phyloP scores from a whole-genome alignment of 2,113 vertebrate species.

The Aphyosemion australe region DNA sequence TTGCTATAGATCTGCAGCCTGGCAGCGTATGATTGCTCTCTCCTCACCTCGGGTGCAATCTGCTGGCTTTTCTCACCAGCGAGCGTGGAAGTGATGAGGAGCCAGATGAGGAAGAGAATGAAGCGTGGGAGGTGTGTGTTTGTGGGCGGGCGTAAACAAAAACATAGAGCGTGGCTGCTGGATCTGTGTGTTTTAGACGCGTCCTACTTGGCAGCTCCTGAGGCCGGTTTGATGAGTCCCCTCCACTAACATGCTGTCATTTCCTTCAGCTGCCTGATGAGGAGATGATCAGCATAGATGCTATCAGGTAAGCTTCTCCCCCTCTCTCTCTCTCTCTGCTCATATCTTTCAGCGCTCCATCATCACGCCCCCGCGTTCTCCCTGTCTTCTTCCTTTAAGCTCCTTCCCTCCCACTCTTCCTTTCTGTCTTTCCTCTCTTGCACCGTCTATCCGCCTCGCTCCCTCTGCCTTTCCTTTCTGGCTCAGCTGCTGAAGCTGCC shows the following conservation, averaged over 20 bases:
- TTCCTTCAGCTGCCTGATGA: constrained; percentile 69
- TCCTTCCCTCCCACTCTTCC: constrained; percentile 70
- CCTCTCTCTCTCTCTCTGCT: constrained; percentile 36
- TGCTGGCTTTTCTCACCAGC: constrained; percentile 39
- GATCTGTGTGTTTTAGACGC: constrained; percentile 32
- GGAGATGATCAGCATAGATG: constrained; percentile 68
- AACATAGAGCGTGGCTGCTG: constrained; percentile 52
- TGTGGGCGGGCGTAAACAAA: constrained; percentile 46
- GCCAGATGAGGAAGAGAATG: constrained; percentile 5
- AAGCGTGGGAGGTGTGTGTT: not conserved
- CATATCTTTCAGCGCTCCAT: constrained; percentile 61
- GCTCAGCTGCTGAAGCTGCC: constrained; percentile 39
- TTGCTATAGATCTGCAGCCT: constrained; percentile 75
- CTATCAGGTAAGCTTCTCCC: constrained; percentile 72
- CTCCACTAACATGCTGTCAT: constrained; percentile 64
- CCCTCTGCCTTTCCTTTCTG: constrained; percentile 42
- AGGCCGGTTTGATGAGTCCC: constrained; percentile 35
- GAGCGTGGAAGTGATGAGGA: constrained; percentile 17
- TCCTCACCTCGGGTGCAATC: constrained; percentile 47
- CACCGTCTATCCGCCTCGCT: constrained; percentile 47
- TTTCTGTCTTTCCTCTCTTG: constrained; percentile 58
- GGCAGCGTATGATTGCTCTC: constrained; percentile 67
- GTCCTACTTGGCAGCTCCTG: constrained; percentile 43
- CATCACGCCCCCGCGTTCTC: constrained; percentile 68
- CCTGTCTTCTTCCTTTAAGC: constrained; percentile 70